phyloP scores from a whole-genome alignment of 2,888 invertebrate species.

The Alitta virens region DNA sequence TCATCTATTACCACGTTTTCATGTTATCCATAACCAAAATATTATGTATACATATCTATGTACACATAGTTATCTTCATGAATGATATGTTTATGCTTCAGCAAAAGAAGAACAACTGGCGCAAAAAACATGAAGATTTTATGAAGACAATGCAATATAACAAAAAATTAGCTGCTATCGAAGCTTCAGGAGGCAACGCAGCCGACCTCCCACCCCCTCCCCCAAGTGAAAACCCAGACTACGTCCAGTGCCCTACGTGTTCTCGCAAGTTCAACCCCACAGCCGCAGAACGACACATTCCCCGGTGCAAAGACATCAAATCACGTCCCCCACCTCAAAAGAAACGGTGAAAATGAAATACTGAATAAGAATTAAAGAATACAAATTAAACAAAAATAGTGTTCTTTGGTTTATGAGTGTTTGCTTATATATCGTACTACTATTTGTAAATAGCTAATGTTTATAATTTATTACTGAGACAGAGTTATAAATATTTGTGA shows the following conservation, averaged over 20 bases:
- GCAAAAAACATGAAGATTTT: conserved; percentile 49
- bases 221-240: conserved; percentile 79
- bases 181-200: conserved; percentile 72
- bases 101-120: conserved; percentile 43
- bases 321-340: conserved; percentile 34
- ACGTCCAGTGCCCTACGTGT: conserved; percentile 87
- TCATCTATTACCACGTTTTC: no score
- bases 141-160: conserved; percentile 49
- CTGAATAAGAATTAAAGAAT: no score
- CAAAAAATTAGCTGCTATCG: conserved; percentile 44
- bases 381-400: no score
- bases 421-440: no score
- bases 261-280: conserved; percentile 77
- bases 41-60: no score
- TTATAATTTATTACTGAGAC: no score
- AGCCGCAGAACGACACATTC: conserved; percentile 82
- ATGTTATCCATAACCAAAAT: no score
- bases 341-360: neutral
- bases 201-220: conserved; percentile 77
- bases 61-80: no score
- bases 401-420: no score
- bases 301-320: conserved; percentile 77
- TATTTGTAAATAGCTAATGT: no score
- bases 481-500: no score
- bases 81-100: no score